Conservation (phyloP, 2,888 invertebrate species). For the Oscheius myriophilus region DNA sequence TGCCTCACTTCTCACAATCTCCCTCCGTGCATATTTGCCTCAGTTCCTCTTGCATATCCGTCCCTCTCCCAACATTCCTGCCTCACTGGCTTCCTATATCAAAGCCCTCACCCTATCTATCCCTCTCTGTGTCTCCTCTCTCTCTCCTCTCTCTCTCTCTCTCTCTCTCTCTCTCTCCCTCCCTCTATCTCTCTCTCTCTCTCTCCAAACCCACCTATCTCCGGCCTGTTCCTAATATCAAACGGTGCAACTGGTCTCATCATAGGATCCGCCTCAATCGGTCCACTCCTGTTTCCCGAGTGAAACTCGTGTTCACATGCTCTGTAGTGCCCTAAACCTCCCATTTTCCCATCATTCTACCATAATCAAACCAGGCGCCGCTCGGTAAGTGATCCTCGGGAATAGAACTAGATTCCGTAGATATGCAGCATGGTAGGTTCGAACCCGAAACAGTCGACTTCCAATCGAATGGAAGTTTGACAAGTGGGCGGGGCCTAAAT, state of each 20-base stretch:
- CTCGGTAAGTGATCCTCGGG: slow-evolving; percentile 60
- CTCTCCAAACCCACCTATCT: slow-evolving; percentile 42
- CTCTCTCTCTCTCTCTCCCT: too few species aligned
- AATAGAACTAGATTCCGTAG: slow-evolving; percentile 62
- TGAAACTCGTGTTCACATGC: slow-evolving; percentile 68
- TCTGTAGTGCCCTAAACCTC: slow-evolving; percentile 62
- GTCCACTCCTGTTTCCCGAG: slow-evolving; percentile 31
- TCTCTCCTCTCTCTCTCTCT: too few species aligned
- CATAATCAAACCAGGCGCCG: slow-evolving; percentile 30
- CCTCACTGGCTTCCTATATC: too few species aligned
- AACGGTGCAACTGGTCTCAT: slow-evolving; percentile 64
- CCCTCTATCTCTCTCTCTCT: too few species aligned
- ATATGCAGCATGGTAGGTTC: slow-evolving; percentile 67
- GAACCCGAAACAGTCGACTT: slow-evolving; percentile 55
- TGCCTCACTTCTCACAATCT: too few species aligned
- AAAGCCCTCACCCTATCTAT: too few species aligned
- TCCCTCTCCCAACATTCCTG: too few species aligned
- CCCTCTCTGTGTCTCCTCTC: too few species aligned
- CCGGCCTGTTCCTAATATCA: slow-evolving; percentile 55
- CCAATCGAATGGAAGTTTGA: slow-evolving; percentile 49
- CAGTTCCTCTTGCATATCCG: too few species aligned
- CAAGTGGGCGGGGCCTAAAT: slow-evolving; percentile 41
- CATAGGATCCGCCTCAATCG: slow-evolving; percentile 60
- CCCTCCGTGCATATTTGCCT: too few species aligned
- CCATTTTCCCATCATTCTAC: neutral